Conservation (phyloP, 2,888 invertebrate species). For the Hemistola chrysoprasaria region DNA sequence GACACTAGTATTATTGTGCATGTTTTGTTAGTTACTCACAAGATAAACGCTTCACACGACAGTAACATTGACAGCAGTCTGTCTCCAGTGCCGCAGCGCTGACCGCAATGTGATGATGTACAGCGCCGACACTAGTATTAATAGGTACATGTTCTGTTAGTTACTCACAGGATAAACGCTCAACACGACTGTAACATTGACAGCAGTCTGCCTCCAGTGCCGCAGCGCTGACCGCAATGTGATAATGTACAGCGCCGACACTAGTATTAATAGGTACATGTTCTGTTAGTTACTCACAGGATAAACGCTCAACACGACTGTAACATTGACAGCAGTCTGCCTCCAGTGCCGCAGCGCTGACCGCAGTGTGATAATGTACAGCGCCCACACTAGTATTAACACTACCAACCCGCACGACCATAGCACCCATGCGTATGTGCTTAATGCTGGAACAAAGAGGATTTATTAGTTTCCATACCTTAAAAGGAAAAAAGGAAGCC, state of each 20-base stretch:
- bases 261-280: slow-evolving; percentile 68
- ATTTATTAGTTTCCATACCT: too few relatives aligned
- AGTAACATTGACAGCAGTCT: too few relatives aligned
- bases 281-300: slow-evolving; percentile 85
- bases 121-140: too few relatives aligned
- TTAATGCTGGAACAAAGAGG: slow-evolving; percentile 76
- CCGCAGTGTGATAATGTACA: slow-evolving; percentile 80
- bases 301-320: slow-evolving; percentile 83
- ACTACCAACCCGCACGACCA: slow-evolving; percentile 76
- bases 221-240: slow-evolving; percentile 79
- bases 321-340: slow-evolving; percentile 74
- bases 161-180: slow-evolving; percentile 85
- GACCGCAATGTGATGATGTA: too few relatives aligned
- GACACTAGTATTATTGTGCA: too few relatives aligned
- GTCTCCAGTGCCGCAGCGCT: too few relatives aligned
- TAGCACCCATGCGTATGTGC: slow-evolving; percentile 78
- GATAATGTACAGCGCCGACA: slow-evolving; percentile 76
- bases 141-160: too few relatives aligned
- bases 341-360: slow-evolving; percentile 79
- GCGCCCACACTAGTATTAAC: slow-evolving; percentile 68
- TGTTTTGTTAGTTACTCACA: too few relatives aligned
- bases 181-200: slow-evolving; percentile 80
- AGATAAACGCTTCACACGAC: too few relatives aligned
- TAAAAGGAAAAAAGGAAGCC: too few relatives aligned
- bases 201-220: slow-evolving; percentile 74